Evolutionary conservation across 2,113 vertebrate genomes (phyloP), one percentile per base, ranked within the genome.

Genomic region (Ptilorrhoa leucosticta): DNA sequence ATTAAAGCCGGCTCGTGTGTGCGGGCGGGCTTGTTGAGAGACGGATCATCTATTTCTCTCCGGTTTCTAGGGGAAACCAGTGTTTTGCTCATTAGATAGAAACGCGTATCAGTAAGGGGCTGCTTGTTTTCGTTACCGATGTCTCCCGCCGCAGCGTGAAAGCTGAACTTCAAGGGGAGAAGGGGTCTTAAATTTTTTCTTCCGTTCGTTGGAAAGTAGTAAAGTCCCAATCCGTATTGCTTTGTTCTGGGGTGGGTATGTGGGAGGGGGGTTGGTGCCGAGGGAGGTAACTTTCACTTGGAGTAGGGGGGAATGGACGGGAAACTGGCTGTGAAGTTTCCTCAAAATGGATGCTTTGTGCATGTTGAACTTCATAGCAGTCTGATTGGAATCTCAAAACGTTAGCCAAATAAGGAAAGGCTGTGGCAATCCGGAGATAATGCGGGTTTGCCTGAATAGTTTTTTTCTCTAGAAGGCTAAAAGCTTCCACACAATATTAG

Each of bases 361-460:
- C 97, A 97, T 94, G 97, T 97, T 98, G 98, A 98, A 98, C 98
- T 98, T 98, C 98, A 98, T 98, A 98, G 98, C 97, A 95, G 97
- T 96, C 97, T 97, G 98, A 98, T 98, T 97, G 98, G 98, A 98
- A 98, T 98, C 98, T 97, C 98, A 95, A 97, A 96, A 96, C 96
- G 97, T 98, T 98, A 98, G 98, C 98, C 98, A 98, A 98, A 98
- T 98, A 98, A 98, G 98, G 98, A 98, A 97, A 98, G 98, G 97
- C 98, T 98, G 97, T 98, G 98, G 98, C 97, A 98, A 98, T 98
- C 97, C 97, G 42, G 96, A 97, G 98, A 98, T 98, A 98, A 98
- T 98, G 97, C 93, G 96, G 96, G 97, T 97, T 98, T 98, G 97
- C 97, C 97, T 95, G 96, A 94, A 89, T 84, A 89, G 73, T 86